Conservation (phyloP, 2,113 vertebrate species). For the Nerophis ophidion region DNA sequence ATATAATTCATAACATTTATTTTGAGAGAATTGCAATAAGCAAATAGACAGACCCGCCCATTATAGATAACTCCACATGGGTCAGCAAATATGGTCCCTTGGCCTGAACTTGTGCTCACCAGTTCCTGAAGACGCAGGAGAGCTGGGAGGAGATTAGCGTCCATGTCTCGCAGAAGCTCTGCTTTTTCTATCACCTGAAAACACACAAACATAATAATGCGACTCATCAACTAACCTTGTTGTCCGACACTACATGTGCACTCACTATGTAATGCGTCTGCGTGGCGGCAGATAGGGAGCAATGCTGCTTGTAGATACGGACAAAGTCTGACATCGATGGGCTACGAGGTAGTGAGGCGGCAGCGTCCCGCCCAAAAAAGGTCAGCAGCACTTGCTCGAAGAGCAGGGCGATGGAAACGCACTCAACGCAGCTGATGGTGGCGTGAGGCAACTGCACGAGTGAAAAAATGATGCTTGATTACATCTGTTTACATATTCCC, state of each 20-base stretch:
- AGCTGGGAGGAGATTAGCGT: slow-evolving; percentile 85
- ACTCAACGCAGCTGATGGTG: slow-evolving; percentile 85
- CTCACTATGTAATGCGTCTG: slow-evolving; percentile 91
- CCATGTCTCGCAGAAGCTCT: slow-evolving; percentile 86
- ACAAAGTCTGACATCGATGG: slow-evolving; percentile 87
- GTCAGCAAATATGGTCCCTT: background rate
- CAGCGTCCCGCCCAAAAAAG: slow-evolving; percentile 67
- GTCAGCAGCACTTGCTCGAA: slow-evolving; percentile 84
- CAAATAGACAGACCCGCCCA: background rate
- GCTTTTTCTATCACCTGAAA: slow-evolving; percentile 89
- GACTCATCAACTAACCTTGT: too few species aligned
- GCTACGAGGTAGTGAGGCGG: slow-evolving; percentile 64
- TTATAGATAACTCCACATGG: background rate
- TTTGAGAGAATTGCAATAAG: too few species aligned
- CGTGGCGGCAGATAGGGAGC: slow-evolving; percentile 55
- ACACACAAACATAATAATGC: slow-evolving; percentile 8
- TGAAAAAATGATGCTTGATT: slow-evolving; percentile 5
- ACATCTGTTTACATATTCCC: background rate
- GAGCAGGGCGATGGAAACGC: slow-evolving; percentile 78
- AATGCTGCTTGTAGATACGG: slow-evolving; percentile 78
- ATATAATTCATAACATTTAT: too few species aligned
- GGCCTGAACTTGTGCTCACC: slow-evolving; percentile 67
- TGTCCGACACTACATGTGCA: slow-evolving; percentile 15
- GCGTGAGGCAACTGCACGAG: slow-evolving; percentile 80
- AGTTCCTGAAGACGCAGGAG: slow-evolving; percentile 92